Conservation (phyloP, 2,113 vertebrate genomes). For the Apteryx owenii region DNA sequence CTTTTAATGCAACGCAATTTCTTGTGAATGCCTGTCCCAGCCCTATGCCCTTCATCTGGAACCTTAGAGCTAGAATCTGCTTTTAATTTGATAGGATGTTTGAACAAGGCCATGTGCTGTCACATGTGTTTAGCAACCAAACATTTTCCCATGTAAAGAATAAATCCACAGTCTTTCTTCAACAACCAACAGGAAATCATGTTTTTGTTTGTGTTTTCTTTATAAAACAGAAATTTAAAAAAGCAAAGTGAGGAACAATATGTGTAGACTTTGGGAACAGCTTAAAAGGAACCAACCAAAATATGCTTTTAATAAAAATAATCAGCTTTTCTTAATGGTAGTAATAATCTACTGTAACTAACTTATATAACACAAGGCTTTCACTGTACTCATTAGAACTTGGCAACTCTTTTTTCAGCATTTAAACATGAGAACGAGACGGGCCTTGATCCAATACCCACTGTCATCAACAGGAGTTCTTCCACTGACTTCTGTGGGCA, state of each 20-base stretch:
- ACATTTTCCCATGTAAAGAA: slow-evolving; percentile 29
- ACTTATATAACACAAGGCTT: slow-evolving; percentile 35
- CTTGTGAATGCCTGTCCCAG: not conserved
- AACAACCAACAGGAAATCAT: slow-evolving; percentile 25
- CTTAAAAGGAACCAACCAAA: slow-evolving; percentile 24
- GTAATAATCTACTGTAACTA: slow-evolving; percentile 26
- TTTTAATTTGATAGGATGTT: slow-evolving; percentile 42
- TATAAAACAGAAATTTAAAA: not conserved
- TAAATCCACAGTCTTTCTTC: slow-evolving; percentile 1
- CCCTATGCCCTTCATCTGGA: slow-evolving; percentile 34
- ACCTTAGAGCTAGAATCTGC: slow-evolving; percentile 35
- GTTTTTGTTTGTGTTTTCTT: slow-evolving; percentile 40
- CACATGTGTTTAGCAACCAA: slow-evolving; percentile 3
- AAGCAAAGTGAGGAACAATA: slow-evolving; percentile 10
- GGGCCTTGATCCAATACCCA: slow-evolving; percentile 36
- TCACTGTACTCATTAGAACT: slow-evolving; percentile 9
- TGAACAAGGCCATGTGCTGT: slow-evolving; percentile 33
- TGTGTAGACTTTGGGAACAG: slow-evolving; percentile 1
- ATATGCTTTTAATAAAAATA: slow-evolving; percentile 34
- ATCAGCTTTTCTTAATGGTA: not conserved
- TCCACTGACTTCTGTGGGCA: slow-evolving; percentile 51
- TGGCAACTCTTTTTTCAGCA: not conserved
- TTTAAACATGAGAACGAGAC: slow-evolving; percentile 18
- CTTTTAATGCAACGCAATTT: not conserved
- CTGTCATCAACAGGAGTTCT: slow-evolving; percentile 51